Evolutionary conservation across 2,113 vertebrate species (phyloP), one percentile per base, ranked within the genome.

Genomic region (Engystomops pustulosus): DNA sequence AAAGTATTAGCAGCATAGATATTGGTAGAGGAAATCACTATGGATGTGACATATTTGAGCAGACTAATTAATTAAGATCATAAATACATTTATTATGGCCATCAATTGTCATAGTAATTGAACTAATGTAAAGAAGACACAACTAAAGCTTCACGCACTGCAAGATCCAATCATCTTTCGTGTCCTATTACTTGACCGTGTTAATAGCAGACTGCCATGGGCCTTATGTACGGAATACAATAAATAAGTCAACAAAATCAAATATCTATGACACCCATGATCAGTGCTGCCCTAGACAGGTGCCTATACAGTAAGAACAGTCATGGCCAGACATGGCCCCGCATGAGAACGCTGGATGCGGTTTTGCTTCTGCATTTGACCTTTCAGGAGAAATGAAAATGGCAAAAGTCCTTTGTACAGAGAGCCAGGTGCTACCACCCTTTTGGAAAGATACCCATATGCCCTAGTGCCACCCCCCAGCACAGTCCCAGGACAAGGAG

Each of bases 61-160:
- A 75, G 45, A 15, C 11, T 34, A 20, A 27, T 34, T 53, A 1
- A 34, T 75, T 49, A 10, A 34, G 23, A 20, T 53, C 9, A 23
- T 77, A 75, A 49, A 51, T 34, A 77, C 20, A 77, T 55, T 71
- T 71, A 25, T 71, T 27, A n/a, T 18, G 25, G 10, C n/a, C 36
- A 71, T 17, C 14, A 65, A 65, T 72, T 27, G 47, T 45, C 23
- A 72, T 47, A 47, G 38, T 41, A 72, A 47, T 1, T 45, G 38
- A 47, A 27, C 36, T 23, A 72, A 15, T 27, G 47, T 7, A 14
- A 72, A 45, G 23, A 9, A 71, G 36, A 41, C n/a, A 38, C 6
- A 44, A 44, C 38, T 45, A 34, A 34, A 77, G 49, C 20, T 12
- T 20, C 20, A 51, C 18, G 14, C 49, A 55, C 10, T 36, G 49